Conservation (phyloP, 2,888 invertebrate genomes). For the Allacma fusca region DNA sequence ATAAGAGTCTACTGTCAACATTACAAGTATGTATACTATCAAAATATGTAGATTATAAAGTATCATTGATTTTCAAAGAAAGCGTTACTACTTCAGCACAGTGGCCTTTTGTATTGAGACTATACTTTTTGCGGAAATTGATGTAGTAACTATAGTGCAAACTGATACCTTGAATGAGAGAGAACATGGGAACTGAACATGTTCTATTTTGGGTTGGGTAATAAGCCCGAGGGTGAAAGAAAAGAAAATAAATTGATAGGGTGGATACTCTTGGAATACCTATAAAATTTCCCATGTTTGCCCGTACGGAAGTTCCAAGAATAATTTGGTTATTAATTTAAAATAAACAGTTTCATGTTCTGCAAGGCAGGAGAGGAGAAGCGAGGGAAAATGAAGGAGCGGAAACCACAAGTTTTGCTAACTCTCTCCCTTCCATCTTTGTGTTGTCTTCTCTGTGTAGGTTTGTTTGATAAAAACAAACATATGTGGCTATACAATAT, state of each 20-base stretch:
- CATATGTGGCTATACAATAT: too few species aligned
- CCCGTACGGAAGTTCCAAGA: background rate
- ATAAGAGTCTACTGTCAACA: too few species aligned
- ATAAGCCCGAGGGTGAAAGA: background rate
- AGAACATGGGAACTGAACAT: background rate
- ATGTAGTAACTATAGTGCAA: background rate
- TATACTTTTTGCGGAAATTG: background rate
- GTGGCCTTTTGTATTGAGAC: too few species aligned
- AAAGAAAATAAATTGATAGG: background rate
- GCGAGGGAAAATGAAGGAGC: background rate
- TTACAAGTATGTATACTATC: too few species aligned
- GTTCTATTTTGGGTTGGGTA: background rate
- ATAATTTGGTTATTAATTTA: conserved; percentile 2
- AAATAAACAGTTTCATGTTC: conserved; percentile 9
- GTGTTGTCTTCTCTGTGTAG: too few species aligned
- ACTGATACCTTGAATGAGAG: background rate
- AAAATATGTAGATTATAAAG: too few species aligned
- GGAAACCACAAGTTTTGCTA: background rate
- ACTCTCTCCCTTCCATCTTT: background rate
- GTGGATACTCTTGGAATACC: background rate
- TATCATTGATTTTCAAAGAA: too few species aligned
- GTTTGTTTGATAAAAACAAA: too few species aligned
- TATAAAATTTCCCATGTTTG: background rate
- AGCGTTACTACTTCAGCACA: too few species aligned
- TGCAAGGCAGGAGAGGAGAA: background rate